phyloP scores from a whole-genome alignment of 2,113 vertebrate species.

The pig (Sus scrofa) region DNA sequence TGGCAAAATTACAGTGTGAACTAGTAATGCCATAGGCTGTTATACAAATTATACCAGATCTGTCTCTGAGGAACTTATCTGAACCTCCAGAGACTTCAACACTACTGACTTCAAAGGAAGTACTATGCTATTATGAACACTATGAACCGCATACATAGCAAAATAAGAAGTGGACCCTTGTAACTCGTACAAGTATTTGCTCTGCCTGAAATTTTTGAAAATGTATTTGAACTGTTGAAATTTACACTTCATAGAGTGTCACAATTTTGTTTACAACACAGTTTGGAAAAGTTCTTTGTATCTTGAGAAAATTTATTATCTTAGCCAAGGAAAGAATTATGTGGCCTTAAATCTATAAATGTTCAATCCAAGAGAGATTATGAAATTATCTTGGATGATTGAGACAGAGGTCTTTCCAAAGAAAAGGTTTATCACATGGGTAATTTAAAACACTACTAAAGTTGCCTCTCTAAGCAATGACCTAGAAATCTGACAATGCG shows the following conservation, averaged over 20 bases:
- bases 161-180: constrained; percentile 42
- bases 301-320: constrained; percentile 66
- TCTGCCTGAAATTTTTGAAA: constrained; percentile 58
- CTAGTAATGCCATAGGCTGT: neutral
- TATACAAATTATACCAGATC: constrained; percentile 62
- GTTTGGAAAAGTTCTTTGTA: constrained; percentile 72
- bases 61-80: constrained; percentile 69
- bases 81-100: constrained; percentile 49
- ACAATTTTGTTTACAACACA: constrained; percentile 69
- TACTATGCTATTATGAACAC: constrained; percentile 18
- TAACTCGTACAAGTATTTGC: constrained; percentile 64
- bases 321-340: constrained; percentile 74
- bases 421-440: constrained; percentile 68
- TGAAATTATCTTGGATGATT: constrained; percentile 83
- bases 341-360: constrained; percentile 73
- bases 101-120: constrained; percentile 73
- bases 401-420: constrained; percentile 73
- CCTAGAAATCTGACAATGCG: constrained; percentile 74
- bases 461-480: constrained; percentile 59
- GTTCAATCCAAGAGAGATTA: constrained; percentile 75
- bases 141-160: neutral
- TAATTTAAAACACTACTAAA: constrained; percentile 66
- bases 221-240: constrained; percentile 55
- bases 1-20: constrained; percentile 69
- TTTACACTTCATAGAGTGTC: constrained; percentile 67